Percentiles rank a stretch among this genome's conserved stretches.
Conservation (phyloP, 2,797 vertebrate species). For the Coracias cyanogaster region DNA sequence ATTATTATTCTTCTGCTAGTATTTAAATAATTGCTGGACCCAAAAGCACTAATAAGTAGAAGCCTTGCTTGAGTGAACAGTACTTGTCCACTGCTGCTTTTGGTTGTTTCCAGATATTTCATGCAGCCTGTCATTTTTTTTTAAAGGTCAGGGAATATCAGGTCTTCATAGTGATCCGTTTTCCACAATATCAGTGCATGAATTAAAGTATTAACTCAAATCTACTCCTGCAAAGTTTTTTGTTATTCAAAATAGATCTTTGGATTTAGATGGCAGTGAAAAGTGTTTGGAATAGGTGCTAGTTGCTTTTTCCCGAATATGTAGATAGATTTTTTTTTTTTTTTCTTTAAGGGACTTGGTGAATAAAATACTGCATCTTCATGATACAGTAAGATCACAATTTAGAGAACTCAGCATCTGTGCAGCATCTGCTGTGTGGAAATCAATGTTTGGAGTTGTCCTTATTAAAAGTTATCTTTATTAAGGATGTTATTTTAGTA, state of each 20-base stretch:
- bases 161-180: background rate
- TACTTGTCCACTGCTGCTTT: background rate
- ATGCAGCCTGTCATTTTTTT: background rate
- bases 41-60: background rate
- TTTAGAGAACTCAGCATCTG: background rate
- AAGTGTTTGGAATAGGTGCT: background rate
- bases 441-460: background rate
- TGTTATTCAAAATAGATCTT: background rate
- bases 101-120: background rate
- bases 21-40: background rate
- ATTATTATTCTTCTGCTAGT: background rate
- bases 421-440: background rate
- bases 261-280: background rate
- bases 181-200: accelerated
- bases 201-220: background rate
- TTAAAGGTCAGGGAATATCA: background rate
- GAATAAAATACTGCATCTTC: background rate
- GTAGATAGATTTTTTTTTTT: background rate
- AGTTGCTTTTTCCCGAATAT: background rate
- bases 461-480: background rate
- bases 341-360: background rate
- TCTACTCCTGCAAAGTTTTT: background rate
- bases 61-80: background rate
- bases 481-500: background rate
- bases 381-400: background rate